A percentile compares a stretch with the other conserved stretches of the same genome.
phyloP scores from a whole-genome alignment of 2,113 vertebrate species.

The Camarhynchus parvulus region DNA sequence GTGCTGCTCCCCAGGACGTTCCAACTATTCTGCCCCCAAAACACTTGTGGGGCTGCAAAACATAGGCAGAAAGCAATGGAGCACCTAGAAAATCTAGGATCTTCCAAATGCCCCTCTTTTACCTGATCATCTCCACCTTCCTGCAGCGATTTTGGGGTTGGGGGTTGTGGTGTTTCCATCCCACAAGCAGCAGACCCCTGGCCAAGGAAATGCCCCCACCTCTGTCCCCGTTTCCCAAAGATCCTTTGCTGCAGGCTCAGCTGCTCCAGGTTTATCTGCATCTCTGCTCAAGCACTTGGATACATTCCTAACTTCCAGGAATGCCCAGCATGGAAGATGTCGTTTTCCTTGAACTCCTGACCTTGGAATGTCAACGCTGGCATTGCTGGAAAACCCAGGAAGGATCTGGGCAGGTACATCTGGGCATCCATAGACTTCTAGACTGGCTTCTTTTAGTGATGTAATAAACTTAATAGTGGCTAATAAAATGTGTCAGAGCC shows the following conservation, averaged over 20 bases:
- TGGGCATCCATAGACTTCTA: not conserved
- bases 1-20: not conserved
- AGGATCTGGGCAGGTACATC: not conserved
- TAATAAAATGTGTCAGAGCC: conserved; percentile 38
- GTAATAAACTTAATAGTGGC: not conserved
- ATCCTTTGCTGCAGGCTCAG: not conserved
- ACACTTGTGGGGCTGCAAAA: not conserved
- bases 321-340: accelerated
- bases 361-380: not conserved
- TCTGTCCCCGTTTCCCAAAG: not conserved
- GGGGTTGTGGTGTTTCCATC: not conserved
- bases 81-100: not conserved
- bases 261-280: not conserved
- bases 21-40: not conserved
- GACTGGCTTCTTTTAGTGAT: not conserved
- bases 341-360: not conserved
- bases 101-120: not conserved
- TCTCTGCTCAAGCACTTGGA: not conserved
- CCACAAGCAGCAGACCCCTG: accelerated
- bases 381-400: not conserved
- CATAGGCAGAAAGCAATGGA: not conserved
- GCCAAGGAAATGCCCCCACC: not conserved
- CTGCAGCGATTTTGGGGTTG: not conserved
- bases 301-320: not conserved
- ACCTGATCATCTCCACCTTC: not conserved